These are phyloP conservation scores for Drosophila pandora DNA, from an alignment of 1,140 invertebrate genomes.

Conservation along the genomic window DNA sequence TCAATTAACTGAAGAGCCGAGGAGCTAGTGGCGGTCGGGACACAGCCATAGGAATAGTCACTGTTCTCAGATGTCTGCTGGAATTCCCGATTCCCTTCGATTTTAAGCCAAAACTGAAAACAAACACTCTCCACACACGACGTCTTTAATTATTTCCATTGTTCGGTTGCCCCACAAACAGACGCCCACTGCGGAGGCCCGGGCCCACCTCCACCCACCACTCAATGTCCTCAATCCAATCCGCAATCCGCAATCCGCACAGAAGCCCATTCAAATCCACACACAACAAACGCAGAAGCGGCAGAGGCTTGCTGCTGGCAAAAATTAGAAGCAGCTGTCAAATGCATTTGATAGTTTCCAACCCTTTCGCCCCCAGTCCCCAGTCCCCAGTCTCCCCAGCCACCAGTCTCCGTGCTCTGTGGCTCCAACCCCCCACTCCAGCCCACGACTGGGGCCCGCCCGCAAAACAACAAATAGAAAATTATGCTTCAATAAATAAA, in stretches of 20 bases:
- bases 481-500: conserved; percentile 81
- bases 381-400: neutral
- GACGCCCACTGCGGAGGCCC: too few relatives aligned
- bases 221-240: conserved; percentile 3
- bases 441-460: neutral
- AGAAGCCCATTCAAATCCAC: conserved; percentile 30
- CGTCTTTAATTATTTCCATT: conserved; percentile 4
- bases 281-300: conserved; percentile 26
- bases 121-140: neutral
- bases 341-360: conserved; percentile 75
- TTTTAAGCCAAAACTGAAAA: neutral
- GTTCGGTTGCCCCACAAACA: neutral
- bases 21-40: too few relatives aligned
- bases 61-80: too few relatives aligned
- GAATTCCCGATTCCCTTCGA: neutral
- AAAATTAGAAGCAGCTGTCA: conserved; percentile 76
- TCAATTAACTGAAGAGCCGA: too few relatives aligned
- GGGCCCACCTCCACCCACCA: too few relatives aligned
- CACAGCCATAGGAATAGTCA: too few relatives aligned
- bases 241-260: conserved; percentile 24
- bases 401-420: neutral
- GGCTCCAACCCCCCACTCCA: neutral
- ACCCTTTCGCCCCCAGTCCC: neutral
- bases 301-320: conserved; percentile 27
- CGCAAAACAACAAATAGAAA: conserved; percentile 69